Conservation (phyloP, 1,140 invertebrate genomes). For the Pomacea maculata region DNA sequence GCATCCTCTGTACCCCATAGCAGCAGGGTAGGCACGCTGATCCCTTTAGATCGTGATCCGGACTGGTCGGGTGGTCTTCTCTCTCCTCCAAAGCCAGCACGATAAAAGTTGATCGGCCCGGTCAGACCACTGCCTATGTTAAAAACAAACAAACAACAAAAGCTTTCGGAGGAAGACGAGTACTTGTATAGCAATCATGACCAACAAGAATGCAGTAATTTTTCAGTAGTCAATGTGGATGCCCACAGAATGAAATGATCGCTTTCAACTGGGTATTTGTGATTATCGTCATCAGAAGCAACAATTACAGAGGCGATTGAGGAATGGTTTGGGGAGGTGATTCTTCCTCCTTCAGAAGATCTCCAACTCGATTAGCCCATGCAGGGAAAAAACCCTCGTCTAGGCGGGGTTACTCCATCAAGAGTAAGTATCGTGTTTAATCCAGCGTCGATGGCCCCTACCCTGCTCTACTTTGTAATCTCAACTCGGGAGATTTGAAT, state of each 20-base stretch:
- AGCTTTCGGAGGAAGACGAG: no score
- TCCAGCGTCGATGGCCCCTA: no score
- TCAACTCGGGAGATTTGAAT: no score
- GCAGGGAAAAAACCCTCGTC: no score
- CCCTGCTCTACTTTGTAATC: no score
- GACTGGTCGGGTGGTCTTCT: not conserved
- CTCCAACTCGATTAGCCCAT: no score
- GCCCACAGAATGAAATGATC: not conserved
- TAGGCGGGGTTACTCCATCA: no score
- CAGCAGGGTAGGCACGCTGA: conserved; percentile 71
- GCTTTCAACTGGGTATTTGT: not conserved
- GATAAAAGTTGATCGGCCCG: conserved; percentile 81
- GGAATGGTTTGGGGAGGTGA: no score
- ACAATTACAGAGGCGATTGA: no score
- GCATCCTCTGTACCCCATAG: conserved; percentile 75
- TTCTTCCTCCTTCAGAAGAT: no score
- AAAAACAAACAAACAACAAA: not conserved
- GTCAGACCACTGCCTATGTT: conserved; percentile 74
- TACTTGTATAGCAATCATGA: not conserved
- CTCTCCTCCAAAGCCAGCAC: conserved; percentile 63
- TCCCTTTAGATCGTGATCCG: not conserved
- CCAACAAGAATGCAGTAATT: not conserved
- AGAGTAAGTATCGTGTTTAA: no score
- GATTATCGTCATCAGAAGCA: no score
- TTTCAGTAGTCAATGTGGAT: not conserved